phyloP scores from a whole-genome alignment of 2,888 invertebrate genomes.

The Nomada fabriciana region DNA sequence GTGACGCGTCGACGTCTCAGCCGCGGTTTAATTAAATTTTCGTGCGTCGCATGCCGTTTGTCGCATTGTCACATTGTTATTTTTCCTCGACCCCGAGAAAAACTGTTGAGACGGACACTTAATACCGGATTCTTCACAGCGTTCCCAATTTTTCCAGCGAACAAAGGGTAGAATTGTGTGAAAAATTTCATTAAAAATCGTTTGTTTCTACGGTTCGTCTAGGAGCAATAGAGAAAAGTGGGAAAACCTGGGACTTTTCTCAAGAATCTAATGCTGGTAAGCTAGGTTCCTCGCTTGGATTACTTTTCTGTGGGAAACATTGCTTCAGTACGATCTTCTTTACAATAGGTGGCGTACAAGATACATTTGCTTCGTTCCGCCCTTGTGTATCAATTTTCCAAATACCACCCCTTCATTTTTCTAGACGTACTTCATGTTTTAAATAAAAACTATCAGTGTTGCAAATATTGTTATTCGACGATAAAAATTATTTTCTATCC shows the following conservation, averaged over 20 bases:
- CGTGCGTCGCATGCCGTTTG: slow-evolving; percentile 77
- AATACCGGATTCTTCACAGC: not conserved
- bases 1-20: slow-evolving; percentile 48
- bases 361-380: slow-evolving; percentile 16
- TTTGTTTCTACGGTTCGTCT: not conserved
- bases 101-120: slow-evolving; percentile 19
- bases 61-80: slow-evolving; percentile 68
- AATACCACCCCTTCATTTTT: not conserved
- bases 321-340: not conserved
- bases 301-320: slow-evolving; percentile 38
- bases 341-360: slow-evolving; percentile 52
- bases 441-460: not conserved
- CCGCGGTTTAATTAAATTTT: slow-evolving; percentile 80
- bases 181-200: not conserved
- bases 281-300: slow-evolving; percentile 58
- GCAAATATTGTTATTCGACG: not conserved
- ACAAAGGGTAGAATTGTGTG: not conserved
- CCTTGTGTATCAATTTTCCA: not conserved
- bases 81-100: slow-evolving; percentile 30
- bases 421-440: not conserved
- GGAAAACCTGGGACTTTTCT: slow-evolving; percentile 1
- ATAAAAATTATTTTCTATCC: too few relatives aligned
- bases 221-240: not conserved
- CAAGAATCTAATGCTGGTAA: slow-evolving; percentile 65
- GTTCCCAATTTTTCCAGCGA: not conserved